A percentile compares a stretch with the other conserved stretches of the same genome.
phyloP scores from a whole-genome alignment of 2,113 vertebrate species.

The Vimba vimba region DNA sequence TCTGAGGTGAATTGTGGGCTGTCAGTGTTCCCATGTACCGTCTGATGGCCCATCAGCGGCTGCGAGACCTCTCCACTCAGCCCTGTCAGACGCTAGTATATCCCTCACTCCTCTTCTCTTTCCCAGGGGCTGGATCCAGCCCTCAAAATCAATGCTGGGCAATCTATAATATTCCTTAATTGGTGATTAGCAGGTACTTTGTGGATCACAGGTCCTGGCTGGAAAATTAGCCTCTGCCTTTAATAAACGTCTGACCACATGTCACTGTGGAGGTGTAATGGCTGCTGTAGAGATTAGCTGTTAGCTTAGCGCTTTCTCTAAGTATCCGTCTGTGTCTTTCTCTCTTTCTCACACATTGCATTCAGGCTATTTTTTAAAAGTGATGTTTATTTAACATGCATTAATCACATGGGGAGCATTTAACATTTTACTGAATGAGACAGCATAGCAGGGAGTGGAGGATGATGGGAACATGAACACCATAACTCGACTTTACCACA shows the following conservation, averaged over 20 bases:
- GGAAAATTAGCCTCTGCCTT: constrained; percentile 69
- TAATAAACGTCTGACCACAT: constrained; percentile 71
- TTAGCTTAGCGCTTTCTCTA: constrained; percentile 53
- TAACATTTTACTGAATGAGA: neutral
- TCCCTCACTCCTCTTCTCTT: constrained; percentile 42
- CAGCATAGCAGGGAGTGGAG: neutral
- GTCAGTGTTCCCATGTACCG: constrained; percentile 34
- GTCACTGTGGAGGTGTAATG: constrained; percentile 62
- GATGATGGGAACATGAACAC: neutral
- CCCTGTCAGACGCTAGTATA: constrained; percentile 44
- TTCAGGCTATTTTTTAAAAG: neutral
- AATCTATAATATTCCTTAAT: constrained; percentile 76
- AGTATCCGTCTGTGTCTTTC: neutral
- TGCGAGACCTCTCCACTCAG: constrained; percentile 28
- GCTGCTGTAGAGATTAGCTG: constrained; percentile 60
- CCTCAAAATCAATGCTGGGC: constrained; percentile 72
- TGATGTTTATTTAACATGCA: neutral
- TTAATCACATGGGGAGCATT: neutral
- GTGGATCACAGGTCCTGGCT: constrained; percentile 73
- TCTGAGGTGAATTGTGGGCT: constrained; percentile 39
- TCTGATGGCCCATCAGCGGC: constrained; percentile 37
- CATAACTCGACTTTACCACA: neutral
- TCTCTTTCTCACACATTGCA: neutral
- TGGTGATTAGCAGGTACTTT: constrained; percentile 72
- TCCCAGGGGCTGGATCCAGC: constrained; percentile 53